phyloP scores from a whole-genome alignment of 53 echinoderm and acorn worm species.

The Paracentrotus lividus region DNA sequence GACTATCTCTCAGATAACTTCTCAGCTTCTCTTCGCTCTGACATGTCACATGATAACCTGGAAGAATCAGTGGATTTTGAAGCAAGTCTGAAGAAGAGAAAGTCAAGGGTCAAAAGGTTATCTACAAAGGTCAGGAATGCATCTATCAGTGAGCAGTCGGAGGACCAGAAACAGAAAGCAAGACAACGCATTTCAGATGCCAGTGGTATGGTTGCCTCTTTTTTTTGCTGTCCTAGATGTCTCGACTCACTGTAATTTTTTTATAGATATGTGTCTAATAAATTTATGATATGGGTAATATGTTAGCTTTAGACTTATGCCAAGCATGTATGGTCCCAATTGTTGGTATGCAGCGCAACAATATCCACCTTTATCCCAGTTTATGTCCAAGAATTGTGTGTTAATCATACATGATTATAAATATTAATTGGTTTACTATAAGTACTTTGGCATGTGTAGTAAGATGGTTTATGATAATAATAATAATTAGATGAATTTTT shows the following conservation, averaged over 20 bases:
- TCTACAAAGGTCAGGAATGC: conserved; percentile 79
- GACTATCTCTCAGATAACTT: conserved; percentile 51
- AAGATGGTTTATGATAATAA: too few species aligned
- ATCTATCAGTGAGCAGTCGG: conserved; percentile 81
- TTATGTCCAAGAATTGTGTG: too few species aligned
- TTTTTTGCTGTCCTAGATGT: neutral
- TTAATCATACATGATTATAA: too few species aligned
- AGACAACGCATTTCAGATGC: neutral
- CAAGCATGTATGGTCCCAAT: neutral
- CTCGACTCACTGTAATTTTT: neutral
- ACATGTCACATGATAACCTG: conserved; percentile 79
- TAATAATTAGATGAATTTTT: too few species aligned
- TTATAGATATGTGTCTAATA: neutral
- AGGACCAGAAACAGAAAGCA: conserved; percentile 37
- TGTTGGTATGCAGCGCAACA: neutral
- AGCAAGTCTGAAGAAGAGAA: conserved; percentile 63
- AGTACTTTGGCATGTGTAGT: too few species aligned
- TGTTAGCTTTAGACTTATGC: neutral
- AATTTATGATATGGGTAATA: neutral
- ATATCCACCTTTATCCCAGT: too few species aligned
- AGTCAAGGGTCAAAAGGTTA: conserved; percentile 77
- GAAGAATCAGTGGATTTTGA: conserved; percentile 80
- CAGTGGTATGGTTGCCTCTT: neutral
- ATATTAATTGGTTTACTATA: too few species aligned
- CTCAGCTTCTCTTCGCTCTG: conserved; percentile 63